Base-by-base conservation (phyloP, 2,888 invertebrate species). In the Drosophila neotestacea region DNA sequence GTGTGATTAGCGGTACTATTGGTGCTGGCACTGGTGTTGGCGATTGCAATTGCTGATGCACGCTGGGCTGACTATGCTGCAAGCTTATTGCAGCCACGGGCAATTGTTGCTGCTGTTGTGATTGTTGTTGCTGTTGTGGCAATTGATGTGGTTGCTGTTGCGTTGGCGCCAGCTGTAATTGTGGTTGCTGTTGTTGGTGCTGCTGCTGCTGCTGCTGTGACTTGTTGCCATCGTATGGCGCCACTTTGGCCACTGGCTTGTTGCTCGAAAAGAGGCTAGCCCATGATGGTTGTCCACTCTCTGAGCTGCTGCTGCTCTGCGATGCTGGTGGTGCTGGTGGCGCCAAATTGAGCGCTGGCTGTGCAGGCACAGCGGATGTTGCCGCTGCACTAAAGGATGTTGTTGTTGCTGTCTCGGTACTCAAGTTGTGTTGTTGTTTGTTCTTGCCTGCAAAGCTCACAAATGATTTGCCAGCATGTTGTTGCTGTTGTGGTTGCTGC, bases 191-290 rank as follows among this genome's bases (percentile, higher is more conserved):
- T 2, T 55, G 60, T 4, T 65, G 63, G 22, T 59, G 78, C 1
- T 46, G 67, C 10, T 62, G 78, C 1, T 46, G 67, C 10, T 62
- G 70, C 16, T 67, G 69, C 32, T 71, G 79, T 1, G 73, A 61
- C 41, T 88, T 90, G 69, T 88, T 80, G 38, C 90, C 91, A 42
- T 92, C 94, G 82, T 93, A 95, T 16, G 95, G 95, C 10, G 93
- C 94, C 28, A 95, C 95, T 83, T 94, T 94, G 2, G 95, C 95
- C 0, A 95, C 93, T 0, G 95, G 95, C 77, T 94, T 94, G 70
- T 94, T 93, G 68, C 73, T 89, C 3, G 93, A 94, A 91, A 95
- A 95, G 13, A 95, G 89, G 91, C 95, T 95, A 1, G 95, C 95
- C 95, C 95, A 95, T 0, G 95, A 95, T 55, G 94, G 85, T 56